Evolutionary conservation across 2,113 vertebrate genomes (phyloP), one percentile per base, ranked within the genome.

Genomic region (Pogona vitticeps): DNA sequence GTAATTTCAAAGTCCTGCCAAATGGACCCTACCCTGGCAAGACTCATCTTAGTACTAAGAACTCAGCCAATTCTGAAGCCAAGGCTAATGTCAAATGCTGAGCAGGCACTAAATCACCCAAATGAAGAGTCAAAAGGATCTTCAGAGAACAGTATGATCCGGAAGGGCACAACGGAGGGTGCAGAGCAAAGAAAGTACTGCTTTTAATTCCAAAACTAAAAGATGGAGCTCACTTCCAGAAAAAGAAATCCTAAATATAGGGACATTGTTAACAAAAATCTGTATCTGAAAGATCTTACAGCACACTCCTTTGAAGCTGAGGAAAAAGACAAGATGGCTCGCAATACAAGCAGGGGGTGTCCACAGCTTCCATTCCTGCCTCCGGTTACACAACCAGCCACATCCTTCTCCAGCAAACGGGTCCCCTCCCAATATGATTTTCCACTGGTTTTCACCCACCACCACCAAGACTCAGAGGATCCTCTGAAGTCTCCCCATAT

Each of bases 11-110:
- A 14, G 8, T 18, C 59, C 56, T 3, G 15, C 36, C 17, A 17
- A 65, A 58, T 21, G 36, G 23, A 38, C 52, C 23, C 46, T 40
- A 46, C 46, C 77, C 65, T 79, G 33, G 31, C 8, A 4, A 61
- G 38, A 42, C 61, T 65, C 76, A 80, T 86, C 67, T 80, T 52
- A n/a, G n/a, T n/a, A n/a, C n/a, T n/a, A n/a, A 18, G 73, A 84
- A 18, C 28, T 36, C 8, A n/a, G 65, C 65, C 84, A 86, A 71
- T 71, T 72, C 36, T 26, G 7, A 23, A 58, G 26, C 14, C 3
- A 28, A 42, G 71, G 77, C 36, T 65, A 80, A 20, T 46, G 17
- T 61, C 36, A 61, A 61, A 72, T 80, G 56, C 84, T 61, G 31
- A 79, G 42, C 28, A 46, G 38, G 20, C 36, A 58, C 42, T 86